phyloP scores from a whole-genome alignment of 2,113 vertebrate genomes.

The Alethe castanea region DNA sequence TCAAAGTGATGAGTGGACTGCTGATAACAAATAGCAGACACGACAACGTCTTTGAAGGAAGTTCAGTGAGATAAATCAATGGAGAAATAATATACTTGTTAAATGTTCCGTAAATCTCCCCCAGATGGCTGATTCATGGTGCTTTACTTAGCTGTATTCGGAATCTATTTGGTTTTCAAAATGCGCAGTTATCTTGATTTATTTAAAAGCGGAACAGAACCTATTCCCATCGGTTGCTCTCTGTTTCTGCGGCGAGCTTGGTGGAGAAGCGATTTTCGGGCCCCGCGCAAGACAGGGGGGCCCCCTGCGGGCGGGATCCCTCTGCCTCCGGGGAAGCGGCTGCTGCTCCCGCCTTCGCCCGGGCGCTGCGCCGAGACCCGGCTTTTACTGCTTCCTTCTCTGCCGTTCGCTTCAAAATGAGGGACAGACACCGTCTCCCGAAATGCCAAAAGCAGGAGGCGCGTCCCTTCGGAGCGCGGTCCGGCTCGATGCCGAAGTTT shows the following conservation, averaged over 20 bases:
- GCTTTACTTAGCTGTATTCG: background rate
- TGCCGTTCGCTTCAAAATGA: background rate
- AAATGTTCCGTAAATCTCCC: background rate
- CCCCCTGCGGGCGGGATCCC: slow-evolving; percentile 3
- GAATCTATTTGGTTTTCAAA: background rate
- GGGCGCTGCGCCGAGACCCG: fast-evolving
- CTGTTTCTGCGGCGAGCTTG: background rate
- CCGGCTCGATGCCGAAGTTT: no score
- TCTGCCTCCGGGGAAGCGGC: background rate
- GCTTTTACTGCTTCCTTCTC: fast-evolving
- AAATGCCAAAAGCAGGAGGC: background rate
- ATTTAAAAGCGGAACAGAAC: no score
- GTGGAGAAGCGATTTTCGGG: background rate
- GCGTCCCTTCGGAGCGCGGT: background rate
- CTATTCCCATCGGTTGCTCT: fast-evolving
- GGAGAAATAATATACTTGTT: background rate
- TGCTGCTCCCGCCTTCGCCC: background rate
- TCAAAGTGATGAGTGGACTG: background rate
- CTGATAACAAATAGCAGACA: background rate
- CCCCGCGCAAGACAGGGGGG: background rate
- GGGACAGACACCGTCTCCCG: background rate
- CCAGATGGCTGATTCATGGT: background rate
- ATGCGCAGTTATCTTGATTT: fast-evolving
- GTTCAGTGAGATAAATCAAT: background rate
- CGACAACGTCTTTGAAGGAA: fast-evolving